Conservation (phyloP, 2,113 vertebrate species). For the Uropsilus gracilis region DNA sequence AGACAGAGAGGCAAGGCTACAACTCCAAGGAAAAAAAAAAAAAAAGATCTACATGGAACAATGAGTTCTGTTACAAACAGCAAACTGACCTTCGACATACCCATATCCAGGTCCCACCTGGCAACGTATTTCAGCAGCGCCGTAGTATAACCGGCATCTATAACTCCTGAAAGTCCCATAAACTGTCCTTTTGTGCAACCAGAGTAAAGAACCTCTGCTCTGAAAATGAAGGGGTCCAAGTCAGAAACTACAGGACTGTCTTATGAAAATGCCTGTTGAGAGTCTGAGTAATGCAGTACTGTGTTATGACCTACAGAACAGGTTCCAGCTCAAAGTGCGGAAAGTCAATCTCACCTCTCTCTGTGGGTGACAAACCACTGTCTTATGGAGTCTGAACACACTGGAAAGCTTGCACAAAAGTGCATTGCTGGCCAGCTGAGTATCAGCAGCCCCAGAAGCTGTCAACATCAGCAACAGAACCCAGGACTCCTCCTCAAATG, state of each 20-base stretch:
- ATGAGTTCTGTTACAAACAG: neutral
- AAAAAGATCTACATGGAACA: no score
- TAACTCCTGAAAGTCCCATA: neutral
- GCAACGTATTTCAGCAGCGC: neutral
- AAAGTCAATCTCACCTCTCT: neutral
- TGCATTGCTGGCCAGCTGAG: neutral
- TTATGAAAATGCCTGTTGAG: neutral
- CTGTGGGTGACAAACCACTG: neutral
- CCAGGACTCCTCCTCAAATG: neutral
- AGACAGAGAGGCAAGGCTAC: neutral
- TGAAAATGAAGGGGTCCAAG: neutral
- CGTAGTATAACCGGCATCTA: neutral
- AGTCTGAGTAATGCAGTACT: neutral
- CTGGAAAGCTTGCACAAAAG: neutral
- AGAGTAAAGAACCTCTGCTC: neutral
- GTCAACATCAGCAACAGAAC: neutral
- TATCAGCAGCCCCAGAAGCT: neutral
- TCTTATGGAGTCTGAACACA: neutral
- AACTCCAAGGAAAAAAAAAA: no score
- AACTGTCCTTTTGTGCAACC: neutral
- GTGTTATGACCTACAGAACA: neutral
- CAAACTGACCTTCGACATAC: neutral
- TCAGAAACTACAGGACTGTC: neutral
- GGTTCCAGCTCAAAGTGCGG: neutral
- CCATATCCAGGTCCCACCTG: neutral